These are phyloP conservation scores for Solea solea DNA, from an alignment of 2,113 vertebrate genomes.

Conservation along the genomic window DNA sequence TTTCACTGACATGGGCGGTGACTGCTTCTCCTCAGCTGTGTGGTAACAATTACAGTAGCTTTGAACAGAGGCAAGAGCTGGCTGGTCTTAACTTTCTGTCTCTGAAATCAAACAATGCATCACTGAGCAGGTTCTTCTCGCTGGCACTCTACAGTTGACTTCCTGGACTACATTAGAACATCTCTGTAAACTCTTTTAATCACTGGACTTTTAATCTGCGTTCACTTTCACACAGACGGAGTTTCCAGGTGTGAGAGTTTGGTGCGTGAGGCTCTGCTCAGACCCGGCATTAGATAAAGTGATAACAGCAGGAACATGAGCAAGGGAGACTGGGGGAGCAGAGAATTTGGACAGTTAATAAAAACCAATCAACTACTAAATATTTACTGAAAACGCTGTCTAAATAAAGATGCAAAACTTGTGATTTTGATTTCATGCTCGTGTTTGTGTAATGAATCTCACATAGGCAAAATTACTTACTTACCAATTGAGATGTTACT, in stretches of 20 bases:
- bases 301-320: too few relatives aligned
- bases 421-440: too few relatives aligned
- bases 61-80: constrained; percentile 4
- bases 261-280: too few relatives aligned
- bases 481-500: too few relatives aligned
- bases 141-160: background rate
- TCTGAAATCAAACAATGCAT: constrained; percentile 6
- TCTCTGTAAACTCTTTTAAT: background rate
- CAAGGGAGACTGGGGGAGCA: too few relatives aligned
- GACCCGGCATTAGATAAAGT: too few relatives aligned
- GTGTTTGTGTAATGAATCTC: too few relatives aligned
- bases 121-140: constrained; percentile 13
- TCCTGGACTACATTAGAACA: background rate
- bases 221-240: background rate
- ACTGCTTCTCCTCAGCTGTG: background rate
- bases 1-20: background rate
- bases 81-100: background rate
- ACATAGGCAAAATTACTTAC: too few relatives aligned
- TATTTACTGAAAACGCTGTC: too few relatives aligned
- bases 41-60: background rate
- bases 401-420: too few relatives aligned
- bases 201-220: background rate
- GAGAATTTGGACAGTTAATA: too few relatives aligned
- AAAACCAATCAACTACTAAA: too few relatives aligned
- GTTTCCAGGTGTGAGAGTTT: constrained; percentile 12